Conservation (phyloP, 2,797 vertebrate species). For the Coregonus ussuriensis region DNA sequence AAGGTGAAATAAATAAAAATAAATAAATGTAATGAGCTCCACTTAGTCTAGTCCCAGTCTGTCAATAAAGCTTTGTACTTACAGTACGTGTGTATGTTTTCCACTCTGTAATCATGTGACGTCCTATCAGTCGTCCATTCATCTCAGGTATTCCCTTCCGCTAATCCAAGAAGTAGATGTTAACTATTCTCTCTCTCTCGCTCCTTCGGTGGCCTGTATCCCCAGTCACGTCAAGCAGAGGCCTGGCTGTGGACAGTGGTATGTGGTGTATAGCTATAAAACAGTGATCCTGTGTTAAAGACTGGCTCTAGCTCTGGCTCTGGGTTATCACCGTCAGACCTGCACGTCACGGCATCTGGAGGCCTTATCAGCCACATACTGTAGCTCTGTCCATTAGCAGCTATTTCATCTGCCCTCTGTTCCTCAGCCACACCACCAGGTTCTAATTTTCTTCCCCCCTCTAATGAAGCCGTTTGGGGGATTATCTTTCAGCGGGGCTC, state of each 20-base stretch:
- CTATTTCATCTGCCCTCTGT: slow-evolving; percentile 66
- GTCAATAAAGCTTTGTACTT: too few species aligned
- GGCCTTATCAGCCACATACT: slow-evolving; percentile 66
- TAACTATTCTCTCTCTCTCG: slow-evolving; percentile 5
- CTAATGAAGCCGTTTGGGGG: slow-evolving; percentile 21
- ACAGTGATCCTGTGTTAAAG: not conserved
- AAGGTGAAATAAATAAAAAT: too few species aligned
- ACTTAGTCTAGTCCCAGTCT: too few species aligned
- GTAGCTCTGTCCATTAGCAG: slow-evolving; percentile 33
- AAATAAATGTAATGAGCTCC: not conserved
- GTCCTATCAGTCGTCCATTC: not conserved
- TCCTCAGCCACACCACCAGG: slow-evolving; percentile 55
- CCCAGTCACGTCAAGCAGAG: too few species aligned
- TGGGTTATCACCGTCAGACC: slow-evolving; percentile 19
- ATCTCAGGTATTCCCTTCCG: slow-evolving; percentile 13
- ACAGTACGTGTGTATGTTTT: too few species aligned
- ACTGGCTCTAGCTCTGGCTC: too few species aligned
- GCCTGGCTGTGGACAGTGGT: not conserved
- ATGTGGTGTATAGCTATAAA: not conserved
- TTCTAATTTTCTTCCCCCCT: slow-evolving; percentile 59
- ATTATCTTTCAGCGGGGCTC: slow-evolving; percentile 63
- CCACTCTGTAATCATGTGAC: too few species aligned
- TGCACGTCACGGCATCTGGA: slow-evolving; percentile 29
- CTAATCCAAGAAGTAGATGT: slow-evolving; percentile 6
- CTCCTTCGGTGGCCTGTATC: not conserved